A percentile compares a stretch with the other conserved stretches of the same genome.
Conservation (phyloP, 2,797 vertebrate genomes). For the Microctenopoma stevenorrisi region DNA sequence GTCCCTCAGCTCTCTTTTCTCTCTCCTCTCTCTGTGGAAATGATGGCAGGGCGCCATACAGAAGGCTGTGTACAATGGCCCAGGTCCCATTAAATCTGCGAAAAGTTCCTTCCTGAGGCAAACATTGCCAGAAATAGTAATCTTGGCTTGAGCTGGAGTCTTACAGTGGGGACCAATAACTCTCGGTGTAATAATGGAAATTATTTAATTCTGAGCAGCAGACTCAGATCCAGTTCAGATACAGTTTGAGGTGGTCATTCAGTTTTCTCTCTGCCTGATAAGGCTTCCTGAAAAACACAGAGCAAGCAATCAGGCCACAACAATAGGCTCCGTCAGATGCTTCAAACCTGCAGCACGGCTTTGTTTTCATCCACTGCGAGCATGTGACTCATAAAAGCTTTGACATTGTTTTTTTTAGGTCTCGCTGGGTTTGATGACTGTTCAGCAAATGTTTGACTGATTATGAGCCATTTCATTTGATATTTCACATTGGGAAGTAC, state of each 20-base stretch:
- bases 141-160: slow-evolving; percentile 87
- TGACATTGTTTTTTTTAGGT: slow-evolving; percentile 46
- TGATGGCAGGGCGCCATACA: slow-evolving; percentile 92
- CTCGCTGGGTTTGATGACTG: slow-evolving; percentile 17
- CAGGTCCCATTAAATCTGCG: slow-evolving; percentile 96
- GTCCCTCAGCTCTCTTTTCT: slow-evolving; percentile 50
- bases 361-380: slow-evolving; percentile 46
- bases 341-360: slow-evolving; percentile 46
- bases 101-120: slow-evolving; percentile 99
- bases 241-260: slow-evolving; percentile 84
- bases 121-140: slow-evolving; percentile 96
- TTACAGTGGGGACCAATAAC: slow-evolving; percentile 91
- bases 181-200: slow-evolving; percentile 90
- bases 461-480: neutral
- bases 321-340: slow-evolving; percentile 81
- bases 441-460: neutral
- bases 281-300: slow-evolving; percentile 79
- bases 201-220: slow-evolving; percentile 91
- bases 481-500: neutral
- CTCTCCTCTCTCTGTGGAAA: slow-evolving; percentile 61
- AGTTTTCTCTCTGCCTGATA: slow-evolving; percentile 69
- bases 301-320: slow-evolving; percentile 72
- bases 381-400: slow-evolving; percentile 46
- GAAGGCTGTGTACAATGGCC: slow-evolving; percentile 97
- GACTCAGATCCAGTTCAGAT: slow-evolving; percentile 85